Evolutionary conservation across 1,140 invertebrate genomes (phyloP), one percentile per base, ranked within the genome.

Genomic region (Drosophila santomea): DNA sequence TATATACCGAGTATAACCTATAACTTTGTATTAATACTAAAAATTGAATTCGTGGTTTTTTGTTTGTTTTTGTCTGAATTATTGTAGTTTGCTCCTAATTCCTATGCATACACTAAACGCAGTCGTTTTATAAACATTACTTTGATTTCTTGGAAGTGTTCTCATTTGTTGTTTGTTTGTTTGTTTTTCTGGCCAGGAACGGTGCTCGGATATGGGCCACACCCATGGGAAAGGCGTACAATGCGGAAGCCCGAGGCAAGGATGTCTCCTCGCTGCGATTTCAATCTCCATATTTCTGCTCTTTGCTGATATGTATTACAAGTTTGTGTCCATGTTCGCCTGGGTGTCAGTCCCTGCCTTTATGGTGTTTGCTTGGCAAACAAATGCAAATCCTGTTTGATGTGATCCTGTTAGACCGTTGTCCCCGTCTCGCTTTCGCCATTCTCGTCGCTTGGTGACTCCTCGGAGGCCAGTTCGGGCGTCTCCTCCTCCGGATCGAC

Each of bases 111-210:
- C 41, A 60, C 60, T 74, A 78, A 71, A 71, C 64, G 76, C 80
- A 85, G 77, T 84, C 81, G 81, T 80, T 85, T 80, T 82, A 75
- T 80, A 83, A 84, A 84, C 71, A 56, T 62, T 76, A 75, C 63
- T 80, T 80, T 83, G 74, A 77, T 77, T 77, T 66, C 60, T 58
- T 81, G 78, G 78, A 81, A 81, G 79, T 82, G 72, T 58, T 69
- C 44, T 61, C 55, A 66, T 41, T 45, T 61, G 48, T 51, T 51
- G 48, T 54, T 71, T 64, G 44, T 44, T 68, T 61, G 48, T 69
- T 51, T 38, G 41, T 71, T 23, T 36, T 28, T 10, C 48, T 50
- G 15, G 23, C 56, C 54, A 58, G 36, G 50, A 32, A 39, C 38
- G 14, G 17, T 11, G 15, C 14, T 12, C 36, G 25, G 35, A 23